phyloP scores from a whole-genome alignment of 2,888 invertebrate species.

The Pollenia griseotomentosa region DNA sequence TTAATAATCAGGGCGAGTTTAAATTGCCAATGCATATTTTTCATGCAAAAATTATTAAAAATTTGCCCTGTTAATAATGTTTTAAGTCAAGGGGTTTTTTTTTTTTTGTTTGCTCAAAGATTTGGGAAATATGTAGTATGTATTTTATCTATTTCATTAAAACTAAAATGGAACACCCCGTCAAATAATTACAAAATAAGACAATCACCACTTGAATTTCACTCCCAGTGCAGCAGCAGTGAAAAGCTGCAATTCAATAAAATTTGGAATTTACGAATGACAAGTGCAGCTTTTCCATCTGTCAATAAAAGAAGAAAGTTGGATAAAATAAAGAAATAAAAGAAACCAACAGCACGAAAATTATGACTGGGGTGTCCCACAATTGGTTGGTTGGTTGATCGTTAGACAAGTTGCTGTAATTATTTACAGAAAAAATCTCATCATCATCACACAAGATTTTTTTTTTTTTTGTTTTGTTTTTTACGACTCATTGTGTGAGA shows the following conservation, averaged over 20 bases:
- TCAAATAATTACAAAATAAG: no score
- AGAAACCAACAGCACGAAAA: background rate
- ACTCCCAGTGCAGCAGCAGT: background rate
- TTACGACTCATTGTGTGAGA: constrained; percentile 29
- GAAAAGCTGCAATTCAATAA: constrained; percentile 14
- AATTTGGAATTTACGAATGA: background rate
- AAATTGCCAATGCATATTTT: no score
- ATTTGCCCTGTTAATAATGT: no score
- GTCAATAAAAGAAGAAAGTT: constrained; percentile 22
- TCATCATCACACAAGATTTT: background rate
- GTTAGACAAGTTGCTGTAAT: constrained; percentile 21
- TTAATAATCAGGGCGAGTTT: no score
- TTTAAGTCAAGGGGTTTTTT: no score
- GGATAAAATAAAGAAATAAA: background rate
- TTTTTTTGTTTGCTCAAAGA: no score
- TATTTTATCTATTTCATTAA: no score
- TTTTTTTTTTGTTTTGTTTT: no score
- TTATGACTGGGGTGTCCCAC: background rate
- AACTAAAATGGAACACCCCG: no score
- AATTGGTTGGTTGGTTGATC: constrained; percentile 1
- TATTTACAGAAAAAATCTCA: constrained; percentile 6
- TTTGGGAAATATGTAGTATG: no score
- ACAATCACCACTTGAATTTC: background rate
- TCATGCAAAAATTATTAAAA: no score
- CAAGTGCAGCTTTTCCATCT: background rate